Conservation (phyloP, 1,140 invertebrate genomes). For the Sinella curviseta region DNA sequence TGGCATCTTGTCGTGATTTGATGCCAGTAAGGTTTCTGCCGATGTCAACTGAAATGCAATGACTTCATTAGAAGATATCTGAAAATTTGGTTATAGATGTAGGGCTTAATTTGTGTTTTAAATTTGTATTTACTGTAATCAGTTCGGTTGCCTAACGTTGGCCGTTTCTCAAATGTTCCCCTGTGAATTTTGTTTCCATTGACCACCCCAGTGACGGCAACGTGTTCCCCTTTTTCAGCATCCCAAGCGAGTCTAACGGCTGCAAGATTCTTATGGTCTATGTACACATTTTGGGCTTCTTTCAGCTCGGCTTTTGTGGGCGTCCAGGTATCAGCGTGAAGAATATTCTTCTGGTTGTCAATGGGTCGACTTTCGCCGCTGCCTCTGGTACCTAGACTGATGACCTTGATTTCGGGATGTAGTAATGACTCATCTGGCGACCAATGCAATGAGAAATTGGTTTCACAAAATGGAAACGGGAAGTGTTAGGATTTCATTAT, state of each 20-base stretch:
- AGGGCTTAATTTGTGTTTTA: too few relatives aligned
- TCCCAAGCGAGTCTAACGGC: not conserved
- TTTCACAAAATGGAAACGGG: too few relatives aligned
- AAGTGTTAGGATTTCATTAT: too few relatives aligned
- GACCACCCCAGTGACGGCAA: not conserved
- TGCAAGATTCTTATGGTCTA: not conserved
- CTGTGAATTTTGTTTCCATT: not conserved
- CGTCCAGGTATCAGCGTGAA: too few relatives aligned
- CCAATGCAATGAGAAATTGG: too few relatives aligned
- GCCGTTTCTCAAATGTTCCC: not conserved
- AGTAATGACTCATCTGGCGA: not conserved
- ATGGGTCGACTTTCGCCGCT: too few relatives aligned
- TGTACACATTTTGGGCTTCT: not conserved
- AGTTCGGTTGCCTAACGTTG: not conserved
- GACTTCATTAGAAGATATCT: too few relatives aligned
- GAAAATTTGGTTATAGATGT: too few relatives aligned
- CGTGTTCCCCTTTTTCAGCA: not conserved
- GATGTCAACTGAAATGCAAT: not conserved
- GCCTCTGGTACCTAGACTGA: not conserved
- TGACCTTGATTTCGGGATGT: not conserved
- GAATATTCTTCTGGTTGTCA: too few relatives aligned
- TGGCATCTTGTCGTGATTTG: too few relatives aligned
- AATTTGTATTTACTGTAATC: not conserved
- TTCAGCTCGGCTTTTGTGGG: not conserved
- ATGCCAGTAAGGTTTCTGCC: not conserved